Percentiles rank a stretch among this genome's conserved stretches.
Conservation (phyloP, 2,888 invertebrate species). For the Mythimna impura region DNA sequence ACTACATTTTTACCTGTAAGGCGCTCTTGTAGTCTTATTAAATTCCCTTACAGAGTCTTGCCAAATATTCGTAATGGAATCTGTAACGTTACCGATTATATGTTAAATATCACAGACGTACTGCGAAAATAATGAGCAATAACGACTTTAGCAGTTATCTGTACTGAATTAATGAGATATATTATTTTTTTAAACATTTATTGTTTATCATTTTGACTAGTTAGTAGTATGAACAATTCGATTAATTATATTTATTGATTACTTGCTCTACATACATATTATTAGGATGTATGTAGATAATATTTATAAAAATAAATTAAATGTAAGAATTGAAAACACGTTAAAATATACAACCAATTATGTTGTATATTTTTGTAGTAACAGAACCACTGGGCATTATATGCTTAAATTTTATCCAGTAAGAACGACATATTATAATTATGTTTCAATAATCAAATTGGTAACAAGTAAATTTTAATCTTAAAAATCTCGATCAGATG, state of each 20-base stretch:
- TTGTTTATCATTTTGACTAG: not conserved
- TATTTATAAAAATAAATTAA: not conserved
- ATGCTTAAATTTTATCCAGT: no score
- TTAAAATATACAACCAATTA: no score
- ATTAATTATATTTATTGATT: not conserved
- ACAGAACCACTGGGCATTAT: no score
- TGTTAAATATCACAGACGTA: not conserved
- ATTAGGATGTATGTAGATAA: not conserved
- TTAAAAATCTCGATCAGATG: not conserved
- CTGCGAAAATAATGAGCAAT: not conserved
- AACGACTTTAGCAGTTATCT: not conserved
- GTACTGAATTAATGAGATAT: not conserved
- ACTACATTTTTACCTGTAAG: not conserved
- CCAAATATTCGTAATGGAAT: constrained; percentile 16
- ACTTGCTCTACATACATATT: not conserved
- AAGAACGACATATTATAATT: no score
- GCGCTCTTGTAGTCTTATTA: constrained; percentile 21
- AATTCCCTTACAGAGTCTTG: constrained; percentile 14
- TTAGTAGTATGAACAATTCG: not conserved
- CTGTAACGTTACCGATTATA: constrained; percentile 5
- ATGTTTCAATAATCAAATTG: no score
- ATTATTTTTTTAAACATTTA: not conserved
- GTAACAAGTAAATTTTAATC: no score
- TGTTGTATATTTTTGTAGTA: no score
- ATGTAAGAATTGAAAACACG: not conserved